Conservation (phyloP, 2,888 invertebrate species). For the Biston stratarius region DNA sequence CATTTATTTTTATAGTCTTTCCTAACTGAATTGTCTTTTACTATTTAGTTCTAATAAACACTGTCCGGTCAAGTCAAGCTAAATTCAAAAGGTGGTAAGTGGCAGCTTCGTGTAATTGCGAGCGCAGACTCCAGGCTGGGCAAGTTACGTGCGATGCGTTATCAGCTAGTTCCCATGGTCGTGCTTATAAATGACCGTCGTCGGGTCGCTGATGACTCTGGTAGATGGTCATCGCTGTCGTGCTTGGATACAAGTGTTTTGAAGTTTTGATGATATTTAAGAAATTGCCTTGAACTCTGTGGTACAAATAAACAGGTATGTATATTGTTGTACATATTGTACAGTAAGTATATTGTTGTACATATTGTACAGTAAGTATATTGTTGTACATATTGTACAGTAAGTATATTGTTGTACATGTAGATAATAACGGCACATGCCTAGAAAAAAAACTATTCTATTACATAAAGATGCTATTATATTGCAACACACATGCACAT, state of each 20-base stretch:
- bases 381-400: too few species aligned
- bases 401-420: too few species aligned
- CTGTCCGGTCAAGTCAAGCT: background rate
- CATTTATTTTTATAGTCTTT: too few species aligned
- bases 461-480: too few species aligned
- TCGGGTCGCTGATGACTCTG: conserved; percentile 73
- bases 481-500: too few species aligned
- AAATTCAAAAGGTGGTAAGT: conserved; percentile 32
- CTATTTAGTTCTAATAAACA: background rate
- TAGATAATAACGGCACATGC: too few species aligned
- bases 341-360: too few species aligned
- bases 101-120: conserved; percentile 31
- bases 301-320: too few species aligned
- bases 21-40: too few species aligned
- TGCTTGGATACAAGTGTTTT: conserved; percentile 44
- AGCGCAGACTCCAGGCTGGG: conserved; percentile 13
- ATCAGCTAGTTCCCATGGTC: conserved; percentile 80
- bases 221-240: conserved; percentile 78
- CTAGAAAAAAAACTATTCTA: too few species aligned
- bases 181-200: conserved; percentile 80
- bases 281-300: background rate
- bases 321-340: too few species aligned
- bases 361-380: too few species aligned
- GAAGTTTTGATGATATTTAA: conserved; percentile 5
- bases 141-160: conserved; percentile 78